Conservation (phyloP, 2,113 vertebrate genomes). For the Eublepharis macularius region DNA sequence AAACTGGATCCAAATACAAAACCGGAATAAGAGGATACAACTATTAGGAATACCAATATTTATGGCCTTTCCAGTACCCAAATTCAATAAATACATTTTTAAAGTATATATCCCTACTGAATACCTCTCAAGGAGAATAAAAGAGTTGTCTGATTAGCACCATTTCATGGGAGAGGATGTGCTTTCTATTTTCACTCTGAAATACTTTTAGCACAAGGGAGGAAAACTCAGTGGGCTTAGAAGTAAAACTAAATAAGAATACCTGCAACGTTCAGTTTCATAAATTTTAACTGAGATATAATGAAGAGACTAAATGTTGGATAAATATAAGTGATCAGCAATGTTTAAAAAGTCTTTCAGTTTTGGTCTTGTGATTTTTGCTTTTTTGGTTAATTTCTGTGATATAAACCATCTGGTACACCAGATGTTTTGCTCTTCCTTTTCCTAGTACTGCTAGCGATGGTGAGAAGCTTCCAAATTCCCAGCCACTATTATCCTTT, state of each 20-base stretch:
- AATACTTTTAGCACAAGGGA: background rate
- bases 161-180: background rate
- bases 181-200: background rate
- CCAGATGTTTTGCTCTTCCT: constrained; percentile 66
- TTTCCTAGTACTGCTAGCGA: constrained; percentile 47
- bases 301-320: constrained; percentile 55
- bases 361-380: constrained; percentile 50
- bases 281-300: constrained; percentile 53
- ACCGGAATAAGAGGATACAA: too few relatives aligned
- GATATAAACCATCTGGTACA: constrained; percentile 74
- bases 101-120: too few relatives aligned
- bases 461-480: constrained; percentile 58
- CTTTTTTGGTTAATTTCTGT: constrained; percentile 62
- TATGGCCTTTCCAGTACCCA: too few relatives aligned
- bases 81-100: too few relatives aligned
- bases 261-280: constrained; percentile 49
- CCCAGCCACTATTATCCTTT: constrained; percentile 54
- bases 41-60: too few relatives aligned
- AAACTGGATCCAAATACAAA: too few relatives aligned
- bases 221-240: background rate
- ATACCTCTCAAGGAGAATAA: too few relatives aligned
- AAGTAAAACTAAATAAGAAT: constrained; percentile 50
- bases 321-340: constrained; percentile 59
- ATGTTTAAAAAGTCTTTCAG: constrained; percentile 45
- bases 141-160: background rate